These are phyloP conservation scores for Sinopyrophorus schimmeli DNA, from an alignment of 2,888 invertebrate genomes.

Conservation along the genomic window DNA sequence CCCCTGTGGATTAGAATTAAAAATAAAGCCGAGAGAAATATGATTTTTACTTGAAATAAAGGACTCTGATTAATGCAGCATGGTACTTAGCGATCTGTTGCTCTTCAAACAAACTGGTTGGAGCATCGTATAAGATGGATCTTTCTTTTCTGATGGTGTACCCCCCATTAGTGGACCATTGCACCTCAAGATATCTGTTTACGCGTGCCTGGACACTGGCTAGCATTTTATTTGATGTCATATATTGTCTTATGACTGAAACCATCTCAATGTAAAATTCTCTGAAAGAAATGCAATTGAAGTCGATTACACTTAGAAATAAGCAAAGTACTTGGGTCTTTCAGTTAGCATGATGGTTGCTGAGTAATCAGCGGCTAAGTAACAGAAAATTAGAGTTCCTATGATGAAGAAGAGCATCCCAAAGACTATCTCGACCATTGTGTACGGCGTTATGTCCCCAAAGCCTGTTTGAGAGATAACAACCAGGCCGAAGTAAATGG, in stretches of 20 bases:
- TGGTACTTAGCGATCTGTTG: constrained; percentile 34
- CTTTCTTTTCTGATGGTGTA: constrained; percentile 25
- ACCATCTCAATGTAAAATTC: constrained; percentile 34
- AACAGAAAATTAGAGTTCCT: constrained; percentile 37
- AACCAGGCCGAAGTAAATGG: constrained; percentile 34
- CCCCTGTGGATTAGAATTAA: not conserved
- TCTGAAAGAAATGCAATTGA: constrained; percentile 19
- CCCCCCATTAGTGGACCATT: constrained; percentile 38
- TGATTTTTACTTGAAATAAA: constrained; percentile 34
- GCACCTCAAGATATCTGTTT: constrained; percentile 36
- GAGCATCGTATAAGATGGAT: constrained; percentile 33
- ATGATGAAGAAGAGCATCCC: constrained; percentile 30
- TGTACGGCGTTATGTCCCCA: constrained; percentile 31
- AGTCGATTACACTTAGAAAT: not conserved
- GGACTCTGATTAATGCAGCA: constrained; percentile 29
- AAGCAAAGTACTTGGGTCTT: too few relatives aligned
- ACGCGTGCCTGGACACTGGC: constrained; percentile 30
- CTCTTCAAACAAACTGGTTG: constrained; percentile 31
- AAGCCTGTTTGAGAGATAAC: constrained; percentile 36
- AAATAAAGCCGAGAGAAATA: not conserved
- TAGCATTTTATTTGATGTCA: constrained; percentile 34
- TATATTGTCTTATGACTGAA: constrained; percentile 34
- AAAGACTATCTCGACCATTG: constrained; percentile 26
- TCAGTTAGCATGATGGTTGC: constrained; percentile 38
- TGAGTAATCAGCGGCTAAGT: constrained; percentile 40